Evolutionary conservation across 2,797 vertebrate species (phyloP), one percentile per base, ranked within the genome.

Genomic region (Gymnodraco acuticeps): DNA sequence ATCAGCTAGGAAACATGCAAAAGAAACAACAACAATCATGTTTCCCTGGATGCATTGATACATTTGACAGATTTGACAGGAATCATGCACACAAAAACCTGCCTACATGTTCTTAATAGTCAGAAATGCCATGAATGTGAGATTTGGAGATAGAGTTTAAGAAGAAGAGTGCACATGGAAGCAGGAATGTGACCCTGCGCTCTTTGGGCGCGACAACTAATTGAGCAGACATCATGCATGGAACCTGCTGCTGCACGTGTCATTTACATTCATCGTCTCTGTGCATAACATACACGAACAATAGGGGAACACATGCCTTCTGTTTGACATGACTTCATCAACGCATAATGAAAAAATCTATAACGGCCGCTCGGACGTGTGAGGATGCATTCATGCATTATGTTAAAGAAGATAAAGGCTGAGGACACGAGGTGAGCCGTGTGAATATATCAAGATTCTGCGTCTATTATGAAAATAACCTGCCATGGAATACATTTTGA

Each of bases 181-280:
- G 75, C 31, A 51, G 75, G 66, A 64, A 71, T 63, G 38, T 73
- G 67, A 78, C 78, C 75, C 53, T 1, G 15, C 0, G 0, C 33
- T 51, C 68, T 69, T 23, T 2, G 45, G 51, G 67, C 45, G n/a
- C 0, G 38, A 33, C 43, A 2, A 38, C 73, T 84, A 87, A 88
- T 78, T 73, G 80, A 60, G 1, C 63, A 15, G 19, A 71, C 31
- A 51, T 31, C 66, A 77, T 77, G 83, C 56, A 20, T 3, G 70
- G 64, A 27, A 64, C 19, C 73, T 17, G 64, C 70, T 17, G 64
- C 75, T 9, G 0, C 52, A 10, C 46, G 10, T 23, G 70, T 86
- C 73, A 86, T 90, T 83, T 86, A 74, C 87, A 89, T 88, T 13
- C 59, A 11, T 7, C n/a, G 48, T 68, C 77, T 79, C 66, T 12